Conservation (phyloP, 1,140 invertebrate species). For the Drosophila nigrodunni region DNA sequence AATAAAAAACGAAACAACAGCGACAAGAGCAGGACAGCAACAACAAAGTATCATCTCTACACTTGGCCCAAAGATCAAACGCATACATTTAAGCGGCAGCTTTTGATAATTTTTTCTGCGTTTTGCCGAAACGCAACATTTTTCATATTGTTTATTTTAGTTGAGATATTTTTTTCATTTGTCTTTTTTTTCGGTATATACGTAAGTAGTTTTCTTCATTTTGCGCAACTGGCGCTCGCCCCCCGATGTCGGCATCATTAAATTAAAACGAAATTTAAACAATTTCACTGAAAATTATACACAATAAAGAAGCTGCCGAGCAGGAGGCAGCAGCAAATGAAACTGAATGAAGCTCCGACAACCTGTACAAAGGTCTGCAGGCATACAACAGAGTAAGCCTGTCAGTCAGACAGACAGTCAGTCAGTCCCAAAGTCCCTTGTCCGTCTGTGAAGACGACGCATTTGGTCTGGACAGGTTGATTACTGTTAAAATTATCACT, state of each 20-base stretch:
- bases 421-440: constrained; percentile 20
- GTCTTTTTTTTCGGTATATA: constrained; percentile 15
- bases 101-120: constrained; percentile 70
- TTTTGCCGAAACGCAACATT: constrained; percentile 66
- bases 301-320: constrained; percentile 61
- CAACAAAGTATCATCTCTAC: constrained; percentile 48
- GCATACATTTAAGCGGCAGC: constrained; percentile 77
- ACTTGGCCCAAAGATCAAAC: constrained; percentile 74
- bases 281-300: constrained; percentile 84
- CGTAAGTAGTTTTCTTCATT: constrained; percentile 21
- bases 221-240: constrained; percentile 76
- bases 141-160: constrained; percentile 72
- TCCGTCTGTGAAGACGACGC: constrained; percentile 33
- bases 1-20: constrained; percentile 25
- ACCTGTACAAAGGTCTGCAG: constrained; percentile 58
- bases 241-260: constrained; percentile 69
- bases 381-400: constrained; percentile 42
- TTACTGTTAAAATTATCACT: constrained; percentile 84
- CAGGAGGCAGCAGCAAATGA: constrained; percentile 20
- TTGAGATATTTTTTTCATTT: constrained; percentile 36
- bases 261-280: constrained; percentile 84
- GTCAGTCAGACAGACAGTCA: constrained; percentile 58
- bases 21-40: constrained; percentile 7
- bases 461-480: constrained; percentile 77
- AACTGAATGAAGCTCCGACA: constrained; percentile 57